A percentile compares a stretch with the other conserved stretches of the same genome.
phyloP scores from a whole-genome alignment of 2,113 vertebrate species.

The Tachuris rubrigastra region DNA sequence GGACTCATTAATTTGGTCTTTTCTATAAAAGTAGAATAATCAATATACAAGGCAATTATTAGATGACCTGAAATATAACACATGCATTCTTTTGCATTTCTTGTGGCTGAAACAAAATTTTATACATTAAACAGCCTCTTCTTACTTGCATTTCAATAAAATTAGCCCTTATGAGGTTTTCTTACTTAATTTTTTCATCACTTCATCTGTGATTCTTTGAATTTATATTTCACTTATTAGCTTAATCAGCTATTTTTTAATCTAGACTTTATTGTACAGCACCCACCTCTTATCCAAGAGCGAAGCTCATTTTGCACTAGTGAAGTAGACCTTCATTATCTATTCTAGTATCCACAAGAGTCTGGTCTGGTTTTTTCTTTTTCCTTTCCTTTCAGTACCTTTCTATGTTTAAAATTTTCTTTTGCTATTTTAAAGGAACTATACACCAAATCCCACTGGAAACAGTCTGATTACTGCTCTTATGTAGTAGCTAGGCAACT shows the following conservation, averaged over 20 bases:
- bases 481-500: constrained; percentile 38
- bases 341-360: neutral
- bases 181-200: neutral
- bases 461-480: neutral
- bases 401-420: neutral
- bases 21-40: neutral
- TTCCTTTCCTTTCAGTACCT: neutral
- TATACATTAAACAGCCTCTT: neutral
- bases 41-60: neutral
- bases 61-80: neutral
- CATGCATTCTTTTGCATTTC: neutral
- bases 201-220: neutral
- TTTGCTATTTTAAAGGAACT: neutral
- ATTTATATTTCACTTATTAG: neutral
- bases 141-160: neutral
- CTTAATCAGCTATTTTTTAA: neutral
- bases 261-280: neutral
- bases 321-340: neutral
- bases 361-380: neutral
- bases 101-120: neutral
- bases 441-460: neutral
- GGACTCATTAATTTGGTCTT: neutral
- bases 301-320: neutral
- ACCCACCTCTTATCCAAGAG: neutral
- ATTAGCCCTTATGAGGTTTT: neutral